Evolutionary conservation across 2,888 invertebrate species (phyloP).

Genomic region (Heliconius sara): DNA sequence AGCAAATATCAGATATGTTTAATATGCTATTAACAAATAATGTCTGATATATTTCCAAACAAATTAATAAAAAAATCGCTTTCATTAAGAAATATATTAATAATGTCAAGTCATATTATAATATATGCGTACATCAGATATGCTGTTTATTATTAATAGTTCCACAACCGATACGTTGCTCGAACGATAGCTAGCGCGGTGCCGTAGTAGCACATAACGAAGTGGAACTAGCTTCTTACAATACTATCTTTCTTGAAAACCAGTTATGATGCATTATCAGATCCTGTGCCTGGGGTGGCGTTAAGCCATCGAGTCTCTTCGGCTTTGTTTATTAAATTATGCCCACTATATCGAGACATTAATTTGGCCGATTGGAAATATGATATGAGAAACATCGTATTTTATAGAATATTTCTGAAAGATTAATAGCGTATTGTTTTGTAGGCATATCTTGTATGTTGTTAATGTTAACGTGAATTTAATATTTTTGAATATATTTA

Average conservation of each 20-base stretch:
- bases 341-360: slow-evolving; percentile 79
- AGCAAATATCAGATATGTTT: too few relatives aligned
- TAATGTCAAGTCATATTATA: slow-evolving; percentile 54
- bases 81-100: slow-evolving; percentile 25
- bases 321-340: slow-evolving; percentile 85
- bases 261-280: slow-evolving; percentile 82
- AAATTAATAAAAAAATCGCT: not conserved
- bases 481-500: not conserved
- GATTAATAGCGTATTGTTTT: slow-evolving; percentile 19
- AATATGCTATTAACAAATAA: too few relatives aligned
- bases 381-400: slow-evolving; percentile 76
- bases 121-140: slow-evolving; percentile 73
- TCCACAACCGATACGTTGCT: slow-evolving; percentile 65
- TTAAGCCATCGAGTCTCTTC: slow-evolving; percentile 57
- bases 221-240: slow-evolving; percentile 77
- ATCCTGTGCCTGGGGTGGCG: slow-evolving; percentile 78
- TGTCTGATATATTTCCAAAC: not conserved
- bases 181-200: slow-evolving; percentile 61
- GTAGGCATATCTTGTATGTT: not conserved
- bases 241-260: slow-evolving; percentile 80
- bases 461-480: not conserved
- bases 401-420: slow-evolving; percentile 71
- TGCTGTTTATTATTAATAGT: slow-evolving; percentile 77
- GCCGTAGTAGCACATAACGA: slow-evolving; percentile 76
- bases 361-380: slow-evolving; percentile 82